Evolutionary conservation across 37 sponge, comb jelly and placozoan genomes (phyloP).

Genomic region (Crambe crambe): DNA sequence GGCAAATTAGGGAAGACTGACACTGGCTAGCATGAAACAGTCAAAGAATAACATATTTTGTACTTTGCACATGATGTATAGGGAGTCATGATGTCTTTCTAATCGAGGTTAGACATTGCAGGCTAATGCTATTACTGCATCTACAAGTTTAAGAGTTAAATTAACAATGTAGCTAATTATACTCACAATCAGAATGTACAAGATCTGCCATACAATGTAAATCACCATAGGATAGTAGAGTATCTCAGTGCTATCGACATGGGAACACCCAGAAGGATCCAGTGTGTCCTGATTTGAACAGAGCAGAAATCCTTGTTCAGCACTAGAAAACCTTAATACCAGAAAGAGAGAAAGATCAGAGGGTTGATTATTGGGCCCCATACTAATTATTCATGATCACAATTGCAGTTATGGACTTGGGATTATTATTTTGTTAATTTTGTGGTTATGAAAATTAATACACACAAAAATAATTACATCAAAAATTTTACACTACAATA

Average conservation of each 20-base stretch:
- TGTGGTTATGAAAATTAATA: background rate
- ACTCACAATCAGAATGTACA: constrained; percentile 43
- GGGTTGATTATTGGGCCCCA: too few relatives aligned
- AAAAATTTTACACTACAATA: too few relatives aligned
- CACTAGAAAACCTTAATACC: constrained; percentile 18
- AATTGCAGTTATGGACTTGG: background rate
- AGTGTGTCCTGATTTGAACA: constrained; percentile 14
- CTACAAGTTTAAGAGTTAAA: too few relatives aligned
- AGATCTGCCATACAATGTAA: constrained; percentile 36
- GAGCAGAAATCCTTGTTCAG: constrained; percentile 45
- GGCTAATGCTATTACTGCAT: too few relatives aligned
- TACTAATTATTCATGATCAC: background rate
- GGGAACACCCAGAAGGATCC: constrained; percentile 27
- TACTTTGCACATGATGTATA: too few relatives aligned
- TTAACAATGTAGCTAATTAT: too few relatives aligned
- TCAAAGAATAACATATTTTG: too few relatives aligned
- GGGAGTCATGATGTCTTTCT: too few relatives aligned
- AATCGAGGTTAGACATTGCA: too few relatives aligned
- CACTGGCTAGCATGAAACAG: too few relatives aligned
- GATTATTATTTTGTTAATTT: background rate
- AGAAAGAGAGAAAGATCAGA: too few relatives aligned
- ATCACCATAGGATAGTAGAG: constrained; percentile 27
- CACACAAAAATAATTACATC: background rate
- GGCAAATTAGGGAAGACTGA: too few relatives aligned
- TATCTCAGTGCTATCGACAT: constrained; percentile 23